Base-by-base conservation (phyloP, 1,140 invertebrate genomes). In the Drosophila sulfurigaster region DNA sequence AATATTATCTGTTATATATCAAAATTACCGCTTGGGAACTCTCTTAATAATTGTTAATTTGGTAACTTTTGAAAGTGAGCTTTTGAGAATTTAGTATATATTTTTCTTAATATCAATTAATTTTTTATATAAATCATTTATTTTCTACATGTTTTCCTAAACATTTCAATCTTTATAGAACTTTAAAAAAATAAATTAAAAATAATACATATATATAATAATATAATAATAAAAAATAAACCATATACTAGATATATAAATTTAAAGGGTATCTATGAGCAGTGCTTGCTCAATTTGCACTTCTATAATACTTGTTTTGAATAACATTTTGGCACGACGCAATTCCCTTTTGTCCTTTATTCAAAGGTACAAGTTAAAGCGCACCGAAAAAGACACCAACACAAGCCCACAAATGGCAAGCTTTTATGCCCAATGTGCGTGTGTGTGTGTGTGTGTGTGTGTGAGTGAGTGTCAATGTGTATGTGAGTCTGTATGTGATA, bases 331-430 rank as follows among this genome's bases (percentile, higher is more conserved):
- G 66, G 78, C 62, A 88, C 83, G 80, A 83, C 83, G 85, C 83
- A 88, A 75, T 88, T 83, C 41, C 48, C 56, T 68, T 58, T 82
- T 77, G 80, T 89, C 85, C 78, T 88, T 87, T 76, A 63, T 71
- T 38, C 68, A 45, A 48, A 25, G 32, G 38, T 80, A 48, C 11
- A 59, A 63, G 58, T 69, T 68, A 38, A 69, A 62, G 51, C 65
- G 58, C 57, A 68, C 41, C 51, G 51, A 60, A 60, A 59, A 45
- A 20, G 41, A 45, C 52, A 70, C 66, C 32, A 72, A 72, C 32
- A 72, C 54, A 65, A 51, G 46, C 49, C 46, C 46, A 38, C 8
- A 62, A 62, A 20, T 46, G 48, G 38, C 10, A 79, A 82, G 77
- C 85, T 87, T 88, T 79, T 58, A 30, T 77, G 73, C 63, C 63